phyloP scores from a whole-genome alignment of 2,797 vertebrate genomes.

The Simalia tracyae region DNA sequence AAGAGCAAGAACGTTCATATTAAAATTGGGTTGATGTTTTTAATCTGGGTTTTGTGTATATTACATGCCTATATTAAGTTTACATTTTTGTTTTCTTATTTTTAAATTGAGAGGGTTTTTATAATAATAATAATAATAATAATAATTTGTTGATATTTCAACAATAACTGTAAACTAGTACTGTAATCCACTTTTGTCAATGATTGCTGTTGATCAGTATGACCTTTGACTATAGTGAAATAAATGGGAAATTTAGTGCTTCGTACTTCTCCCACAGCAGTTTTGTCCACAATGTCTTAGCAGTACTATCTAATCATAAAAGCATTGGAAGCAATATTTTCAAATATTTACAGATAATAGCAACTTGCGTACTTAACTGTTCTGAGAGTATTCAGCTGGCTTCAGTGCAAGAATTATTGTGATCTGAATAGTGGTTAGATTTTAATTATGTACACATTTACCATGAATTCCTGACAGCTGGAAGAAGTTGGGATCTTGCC shows the following conservation, averaged over 20 bases:
- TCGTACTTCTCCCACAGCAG: background rate
- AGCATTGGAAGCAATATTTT: background rate
- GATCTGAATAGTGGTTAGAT: background rate
- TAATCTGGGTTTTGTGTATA: background rate
- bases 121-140: too few species aligned
- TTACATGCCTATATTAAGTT: background rate
- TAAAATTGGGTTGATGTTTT: background rate
- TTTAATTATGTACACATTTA: background rate
- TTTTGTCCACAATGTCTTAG: background rate
- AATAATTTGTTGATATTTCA: background rate
- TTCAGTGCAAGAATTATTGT: background rate
- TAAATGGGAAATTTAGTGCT: background rate
- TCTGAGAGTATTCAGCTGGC: background rate
- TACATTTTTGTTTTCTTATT: background rate
- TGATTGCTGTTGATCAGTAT: background rate
- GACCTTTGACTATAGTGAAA: background rate
- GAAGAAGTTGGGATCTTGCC: background rate
- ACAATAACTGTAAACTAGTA: background rate
- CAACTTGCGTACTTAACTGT: background rate
- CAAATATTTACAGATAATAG: background rate
- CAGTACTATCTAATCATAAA: background rate
- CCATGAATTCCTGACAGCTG: background rate
- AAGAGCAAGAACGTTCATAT: background rate
- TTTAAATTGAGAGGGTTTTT: background rate
- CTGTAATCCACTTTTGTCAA: background rate